These are phyloP conservation scores for Perca schrenkii DNA, from an alignment of 2,113 vertebrate species.

Conservation along the genomic window DNA sequence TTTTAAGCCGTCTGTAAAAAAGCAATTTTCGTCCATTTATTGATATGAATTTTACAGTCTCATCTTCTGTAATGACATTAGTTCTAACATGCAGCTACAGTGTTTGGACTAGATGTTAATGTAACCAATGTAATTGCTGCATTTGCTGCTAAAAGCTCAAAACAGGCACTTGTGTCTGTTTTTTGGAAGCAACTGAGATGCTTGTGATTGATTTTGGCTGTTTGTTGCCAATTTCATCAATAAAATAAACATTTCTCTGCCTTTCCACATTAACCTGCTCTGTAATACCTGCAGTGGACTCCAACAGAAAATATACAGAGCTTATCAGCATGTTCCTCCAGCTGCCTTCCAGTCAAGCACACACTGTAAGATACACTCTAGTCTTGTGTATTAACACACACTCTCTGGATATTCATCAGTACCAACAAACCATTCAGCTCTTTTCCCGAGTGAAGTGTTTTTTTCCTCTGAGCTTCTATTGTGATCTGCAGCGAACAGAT, in stretches of 20 bases:
- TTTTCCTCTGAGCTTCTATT: slow-evolving; percentile 38
- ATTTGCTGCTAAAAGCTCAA: slow-evolving; percentile 42
- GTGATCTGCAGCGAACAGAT: slow-evolving; percentile 62
- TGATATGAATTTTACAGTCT: slow-evolving; percentile 2
- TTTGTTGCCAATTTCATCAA: slow-evolving; percentile 6
- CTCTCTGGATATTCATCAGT: slow-evolving; percentile 55
- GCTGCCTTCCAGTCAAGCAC: slow-evolving; percentile 30
- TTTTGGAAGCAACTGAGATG: slow-evolving; percentile 26
- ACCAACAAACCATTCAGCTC: slow-evolving; percentile 25
- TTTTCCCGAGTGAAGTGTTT: slow-evolving; percentile 17
- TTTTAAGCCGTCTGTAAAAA: slow-evolving; percentile 1
- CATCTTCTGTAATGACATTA: slow-evolving; percentile 16
- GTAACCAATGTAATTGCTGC: slow-evolving; percentile 8
- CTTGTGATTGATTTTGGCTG: slow-evolving; percentile 1
- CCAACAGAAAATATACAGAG: slow-evolving; percentile 25
- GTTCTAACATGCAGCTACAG: slow-evolving; percentile 2
- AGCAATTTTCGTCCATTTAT: neutral
- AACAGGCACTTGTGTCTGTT: neutral
- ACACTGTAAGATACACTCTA: slow-evolving; percentile 22
- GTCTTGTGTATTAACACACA: slow-evolving; percentile 19
- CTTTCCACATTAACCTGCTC: slow-evolving; percentile 3
- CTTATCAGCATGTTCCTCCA: slow-evolving; percentile 60
- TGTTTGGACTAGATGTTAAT: slow-evolving; percentile 27
- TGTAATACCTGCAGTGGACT: slow-evolving; percentile 21
- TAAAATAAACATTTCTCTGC: slow-evolving; percentile 5